Evolutionary conservation across 2,797 vertebrate species (phyloP).

Genomic region (Falco columbarius): DNA sequence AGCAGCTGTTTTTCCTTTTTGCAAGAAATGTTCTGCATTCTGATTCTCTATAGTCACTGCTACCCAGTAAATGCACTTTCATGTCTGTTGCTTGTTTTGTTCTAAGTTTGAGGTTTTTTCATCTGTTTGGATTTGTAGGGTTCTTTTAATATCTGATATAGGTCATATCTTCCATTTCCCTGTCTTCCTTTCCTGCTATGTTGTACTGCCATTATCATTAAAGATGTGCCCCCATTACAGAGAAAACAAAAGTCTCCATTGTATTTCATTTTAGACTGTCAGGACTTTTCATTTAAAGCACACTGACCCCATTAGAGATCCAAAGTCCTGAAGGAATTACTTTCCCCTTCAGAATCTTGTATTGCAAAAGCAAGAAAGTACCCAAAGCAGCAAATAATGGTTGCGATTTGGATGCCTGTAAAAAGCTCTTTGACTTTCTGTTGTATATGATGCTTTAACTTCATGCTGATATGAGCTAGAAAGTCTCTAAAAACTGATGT

Average conservation of each 20-base stretch:
- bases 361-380: background rate
- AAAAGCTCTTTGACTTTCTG: background rate
- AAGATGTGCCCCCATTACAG: background rate
- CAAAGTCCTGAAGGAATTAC: background rate
- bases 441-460: background rate
- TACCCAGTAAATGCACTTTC: background rate
- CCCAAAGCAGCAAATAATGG: background rate
- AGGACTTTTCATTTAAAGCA: background rate
- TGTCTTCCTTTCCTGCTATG: background rate
- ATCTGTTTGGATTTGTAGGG: rapidly evolving
- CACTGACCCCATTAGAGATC: background rate
- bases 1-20: background rate
- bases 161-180: background rate
- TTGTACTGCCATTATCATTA: background rate
- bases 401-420: background rate
- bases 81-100: background rate
- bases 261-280: background rate
- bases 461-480: background rate
- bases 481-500: background rate
- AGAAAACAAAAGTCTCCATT: background rate
- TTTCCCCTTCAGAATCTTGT: background rate
- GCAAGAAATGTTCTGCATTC: background rate
- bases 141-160: background rate
- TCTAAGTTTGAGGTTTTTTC: background rate
- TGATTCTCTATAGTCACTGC: background rate